Conservation (phyloP, 2,888 invertebrate genomes). For the Zhuqinia jingwanae region DNA sequence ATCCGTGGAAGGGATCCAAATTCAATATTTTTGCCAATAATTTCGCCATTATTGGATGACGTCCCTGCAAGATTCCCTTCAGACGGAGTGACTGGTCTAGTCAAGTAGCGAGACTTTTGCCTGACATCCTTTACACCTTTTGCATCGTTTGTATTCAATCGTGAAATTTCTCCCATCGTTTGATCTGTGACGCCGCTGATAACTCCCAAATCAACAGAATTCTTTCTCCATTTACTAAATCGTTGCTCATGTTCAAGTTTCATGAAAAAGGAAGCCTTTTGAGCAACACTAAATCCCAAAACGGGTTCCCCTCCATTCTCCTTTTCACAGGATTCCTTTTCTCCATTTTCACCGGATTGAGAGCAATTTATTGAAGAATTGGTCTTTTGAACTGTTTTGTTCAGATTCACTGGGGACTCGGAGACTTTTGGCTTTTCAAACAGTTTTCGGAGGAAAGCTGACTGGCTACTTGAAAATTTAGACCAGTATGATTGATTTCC, state of each 20-base stretch:
- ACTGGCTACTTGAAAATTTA: constrained; percentile 74
- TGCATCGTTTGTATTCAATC: neutral
- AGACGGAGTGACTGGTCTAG: constrained; percentile 75
- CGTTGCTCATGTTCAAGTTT: constrained; percentile 78
- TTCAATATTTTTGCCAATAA: constrained; percentile 4
- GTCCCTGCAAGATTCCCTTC: constrained; percentile 75
- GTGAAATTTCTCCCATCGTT: neutral
- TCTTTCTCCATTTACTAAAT: constrained; percentile 78
- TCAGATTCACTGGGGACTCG: constrained; percentile 46
- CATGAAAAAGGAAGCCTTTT: constrained; percentile 79
- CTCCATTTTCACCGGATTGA: constrained; percentile 36
- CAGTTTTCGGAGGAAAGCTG: constrained; percentile 76
- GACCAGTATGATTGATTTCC: constrained; percentile 78
- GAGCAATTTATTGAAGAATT: neutral
- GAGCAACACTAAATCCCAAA: constrained; percentile 76
- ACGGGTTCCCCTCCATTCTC: constrained; percentile 72
- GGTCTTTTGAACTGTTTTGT: constrained; percentile 16
- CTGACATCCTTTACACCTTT: constrained; percentile 39
- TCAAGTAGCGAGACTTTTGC: constrained; percentile 65
- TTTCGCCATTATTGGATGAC: neutral
- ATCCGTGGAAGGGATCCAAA: constrained; percentile 63
- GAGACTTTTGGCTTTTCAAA: constrained; percentile 73
- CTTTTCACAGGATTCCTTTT: constrained; percentile 43
- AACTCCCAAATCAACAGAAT: constrained; percentile 70
- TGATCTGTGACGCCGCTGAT: constrained; percentile 23